These are phyloP conservation scores for Vicugna pacos DNA, from an alignment of 2,113 vertebrate genomes.

Conservation along the genomic window DNA sequence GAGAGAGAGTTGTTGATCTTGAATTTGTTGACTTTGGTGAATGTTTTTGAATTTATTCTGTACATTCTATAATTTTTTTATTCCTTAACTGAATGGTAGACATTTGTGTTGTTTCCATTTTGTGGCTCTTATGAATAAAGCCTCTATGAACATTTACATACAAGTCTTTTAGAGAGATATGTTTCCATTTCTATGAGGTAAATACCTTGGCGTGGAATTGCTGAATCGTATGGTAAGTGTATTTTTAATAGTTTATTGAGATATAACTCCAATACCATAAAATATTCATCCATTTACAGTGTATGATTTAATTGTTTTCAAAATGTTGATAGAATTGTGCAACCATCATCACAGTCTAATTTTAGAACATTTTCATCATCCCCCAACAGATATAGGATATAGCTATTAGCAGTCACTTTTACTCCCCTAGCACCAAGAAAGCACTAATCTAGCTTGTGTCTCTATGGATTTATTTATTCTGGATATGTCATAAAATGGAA, in stretches of 20 bases:
- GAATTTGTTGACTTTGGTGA: not conserved
- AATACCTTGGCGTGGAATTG: not conserved
- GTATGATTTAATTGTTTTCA: not conserved
- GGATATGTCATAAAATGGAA: not conserved
- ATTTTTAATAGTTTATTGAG: not conserved
- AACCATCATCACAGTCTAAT: not conserved
- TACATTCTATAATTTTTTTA: not conserved
- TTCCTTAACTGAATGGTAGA: not conserved
- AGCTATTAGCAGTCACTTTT: not conserved
- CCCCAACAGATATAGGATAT: not conserved
- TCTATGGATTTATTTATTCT: not conserved
- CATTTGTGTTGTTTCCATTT: not conserved
- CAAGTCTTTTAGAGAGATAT: not conserved
- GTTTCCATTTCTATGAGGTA: not conserved
- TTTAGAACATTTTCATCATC: not conserved
- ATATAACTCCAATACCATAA: not conserved
- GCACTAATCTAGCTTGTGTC: not conserved
- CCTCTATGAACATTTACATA: not conserved
- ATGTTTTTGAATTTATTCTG: not conserved
- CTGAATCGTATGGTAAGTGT: not conserved
- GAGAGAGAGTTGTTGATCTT: not conserved
- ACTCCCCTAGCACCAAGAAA: not conserved
- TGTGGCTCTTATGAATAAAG: not conserved
- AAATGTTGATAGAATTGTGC: not conserved
- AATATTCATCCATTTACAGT: not conserved